Evolutionary conservation across 1,140 invertebrate species (phyloP).

Genomic region (Drosophila teissieri): DNA sequence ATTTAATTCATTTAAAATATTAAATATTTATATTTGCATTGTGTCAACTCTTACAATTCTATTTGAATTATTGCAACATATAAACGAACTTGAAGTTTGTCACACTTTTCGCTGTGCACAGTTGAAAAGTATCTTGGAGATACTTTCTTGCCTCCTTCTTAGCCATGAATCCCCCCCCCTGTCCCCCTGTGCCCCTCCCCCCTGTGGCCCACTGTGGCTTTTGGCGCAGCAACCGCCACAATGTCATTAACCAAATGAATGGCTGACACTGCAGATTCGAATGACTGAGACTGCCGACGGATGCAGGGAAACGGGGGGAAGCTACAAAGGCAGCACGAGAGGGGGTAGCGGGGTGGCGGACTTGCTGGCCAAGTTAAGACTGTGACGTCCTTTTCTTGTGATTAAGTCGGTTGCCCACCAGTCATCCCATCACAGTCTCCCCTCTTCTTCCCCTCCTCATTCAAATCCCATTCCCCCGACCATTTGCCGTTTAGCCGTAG

Average conservation of each 20-base stretch:
- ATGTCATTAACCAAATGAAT: constrained; percentile 82
- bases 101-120: constrained; percentile 2
- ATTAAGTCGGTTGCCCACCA: constrained; percentile 66
- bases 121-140: constrained; percentile 71
- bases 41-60: too few species aligned
- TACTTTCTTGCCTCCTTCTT: constrained; percentile 41
- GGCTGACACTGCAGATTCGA: constrained; percentile 78
- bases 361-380: constrained; percentile 2
- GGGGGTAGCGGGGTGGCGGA: not conserved
- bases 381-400: constrained; percentile 74
- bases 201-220: constrained; percentile 42
- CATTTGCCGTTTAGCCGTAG: constrained; percentile 43
- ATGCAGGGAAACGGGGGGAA: not conserved
- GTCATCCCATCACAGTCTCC: not conserved
- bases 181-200: not conserved
- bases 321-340: not conserved
- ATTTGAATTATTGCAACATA: too few species aligned
- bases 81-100: too few species aligned
- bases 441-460: not conserved
- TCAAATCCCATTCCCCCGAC: not conserved
- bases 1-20: too few species aligned
- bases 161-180: not conserved
- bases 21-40: too few species aligned
- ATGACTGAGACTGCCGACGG: constrained; percentile 18
- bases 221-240: constrained; percentile 78